These are phyloP conservation scores for Noctua pronuba DNA, from an alignment of 2,888 invertebrate genomes.

Conservation along the genomic window DNA sequence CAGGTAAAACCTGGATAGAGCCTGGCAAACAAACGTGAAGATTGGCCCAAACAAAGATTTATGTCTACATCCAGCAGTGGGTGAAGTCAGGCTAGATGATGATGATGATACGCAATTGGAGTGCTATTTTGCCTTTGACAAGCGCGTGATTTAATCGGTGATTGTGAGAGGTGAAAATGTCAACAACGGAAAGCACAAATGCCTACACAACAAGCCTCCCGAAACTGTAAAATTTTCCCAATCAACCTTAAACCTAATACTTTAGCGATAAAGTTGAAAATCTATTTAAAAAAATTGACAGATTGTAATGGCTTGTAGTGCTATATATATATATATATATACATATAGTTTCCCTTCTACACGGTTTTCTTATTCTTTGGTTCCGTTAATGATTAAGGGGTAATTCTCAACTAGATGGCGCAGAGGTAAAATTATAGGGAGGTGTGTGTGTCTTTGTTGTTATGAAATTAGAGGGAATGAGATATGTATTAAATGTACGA, in stretches of 20 bases:
- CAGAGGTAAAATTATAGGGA: conserved; percentile 58
- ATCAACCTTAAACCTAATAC: too few species aligned
- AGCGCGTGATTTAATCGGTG: neutral
- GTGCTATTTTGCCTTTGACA: neutral
- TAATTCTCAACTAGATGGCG: conserved; percentile 68
- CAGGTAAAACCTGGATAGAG: neutral
- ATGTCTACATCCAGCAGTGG: neutral
- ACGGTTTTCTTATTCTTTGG: conserved; percentile 9
- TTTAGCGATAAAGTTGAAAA: too few species aligned
- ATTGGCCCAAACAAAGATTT: neutral
- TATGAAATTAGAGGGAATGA: conserved; percentile 43
- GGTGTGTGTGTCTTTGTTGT: conserved; percentile 47
- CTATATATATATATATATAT: too few species aligned
- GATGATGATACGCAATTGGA: neutral
- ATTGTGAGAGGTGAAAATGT: neutral
- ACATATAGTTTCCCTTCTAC: neutral
- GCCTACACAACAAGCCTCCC: too few species aligned
- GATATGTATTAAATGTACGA: conserved; percentile 39
- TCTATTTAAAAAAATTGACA: too few species aligned
- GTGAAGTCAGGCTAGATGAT: neutral
- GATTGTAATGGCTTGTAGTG: too few species aligned
- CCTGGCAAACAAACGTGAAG: neutral
- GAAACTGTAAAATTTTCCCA: too few species aligned
- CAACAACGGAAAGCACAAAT: neutral
- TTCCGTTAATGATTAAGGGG: conserved; percentile 78